Evolutionary conservation across 2,888 invertebrate species (phyloP).

Genomic region (Cryptocephalus primarius): DNA sequence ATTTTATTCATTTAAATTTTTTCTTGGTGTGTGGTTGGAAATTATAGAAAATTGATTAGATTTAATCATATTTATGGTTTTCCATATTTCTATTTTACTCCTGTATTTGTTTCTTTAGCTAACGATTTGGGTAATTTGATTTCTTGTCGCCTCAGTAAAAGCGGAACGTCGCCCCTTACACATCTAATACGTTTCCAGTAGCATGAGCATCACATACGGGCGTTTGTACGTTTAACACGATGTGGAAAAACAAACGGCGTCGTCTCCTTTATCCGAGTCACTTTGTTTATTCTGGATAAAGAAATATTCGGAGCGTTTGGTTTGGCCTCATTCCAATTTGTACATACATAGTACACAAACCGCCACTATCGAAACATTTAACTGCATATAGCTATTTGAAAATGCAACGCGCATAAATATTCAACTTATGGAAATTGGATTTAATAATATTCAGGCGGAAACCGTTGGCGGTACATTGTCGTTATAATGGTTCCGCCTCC

Average conservation of each 20-base stretch:
- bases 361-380: conserved; percentile 20
- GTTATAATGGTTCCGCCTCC: conserved; percentile 3
- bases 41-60: too few species aligned
- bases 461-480: conserved; percentile 13
- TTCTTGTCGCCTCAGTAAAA: too few species aligned
- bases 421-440: conserved; percentile 20
- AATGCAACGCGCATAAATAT: conserved; percentile 21
- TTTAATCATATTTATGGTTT: too few species aligned
- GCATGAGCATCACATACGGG: too few species aligned
- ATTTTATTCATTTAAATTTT: too few species aligned
- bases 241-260: background rate
- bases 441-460: conserved; percentile 18
- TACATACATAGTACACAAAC: conserved; percentile 7
- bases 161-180: too few species aligned
- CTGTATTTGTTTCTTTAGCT: too few species aligned
- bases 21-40: too few species aligned
- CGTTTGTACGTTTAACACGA: too few species aligned
- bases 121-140: too few species aligned
- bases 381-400: conserved; percentile 20
- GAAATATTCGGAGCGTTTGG: conserved; percentile 11
- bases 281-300: conserved; percentile 4
- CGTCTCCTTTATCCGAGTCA: conserved; percentile 15
- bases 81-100: too few species aligned
- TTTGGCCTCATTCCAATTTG: conserved; percentile 29
- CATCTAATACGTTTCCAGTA: too few species aligned